Base-by-base conservation (phyloP, 2,888 invertebrate species). In the Drosophila kokeensis region DNA sequence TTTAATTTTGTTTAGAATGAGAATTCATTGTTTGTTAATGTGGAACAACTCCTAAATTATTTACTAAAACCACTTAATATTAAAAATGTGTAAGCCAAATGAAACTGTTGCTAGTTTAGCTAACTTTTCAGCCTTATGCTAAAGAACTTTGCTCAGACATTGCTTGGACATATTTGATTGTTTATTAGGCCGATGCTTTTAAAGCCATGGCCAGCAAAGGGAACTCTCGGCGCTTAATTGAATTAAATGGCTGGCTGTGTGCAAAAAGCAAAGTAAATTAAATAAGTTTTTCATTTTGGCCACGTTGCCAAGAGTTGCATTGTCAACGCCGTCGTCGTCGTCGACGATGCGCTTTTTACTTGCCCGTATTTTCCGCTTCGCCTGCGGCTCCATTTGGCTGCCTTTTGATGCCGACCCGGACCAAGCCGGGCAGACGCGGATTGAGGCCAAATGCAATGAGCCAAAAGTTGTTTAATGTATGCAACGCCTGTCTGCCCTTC, bases 181-280 rank as follows among this genome's bases (percentile, higher is more conserved):
- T 76, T 80, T 80, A 55, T 69, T 76, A 81, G 77, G 81, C 73
- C 59, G 62, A 27, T 40, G 38, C 50, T 57, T 62, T 81, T 81
- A 69, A 77, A 79, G 73, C 59, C 63, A 30, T 48, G 42, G 52
- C 55, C 48, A 27, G 27, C 36, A 71, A 69, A 69, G 68, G 57
- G 79, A 69, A 79, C 79, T 84, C 89, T 87, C 84, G 40, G 78
- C 81, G 76, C 83, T 90, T 92, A 92, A 92, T 92, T 92, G 92
- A 92, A 92, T 92, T 92, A 92, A 92, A 92, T 92, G 80, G 92
- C 88, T 89, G 82, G 72, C 84, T 87, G 87, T 69, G 84, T n/a
- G 91, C 90, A 85, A 91, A 92, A 92, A 92, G 86, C 91, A 91
- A 90, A 92, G 92, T 92, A 92, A 92, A 92, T 92, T 92, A 92